Conservation (phyloP, 2,888 invertebrate species). For the Andrena hattorfiana region DNA sequence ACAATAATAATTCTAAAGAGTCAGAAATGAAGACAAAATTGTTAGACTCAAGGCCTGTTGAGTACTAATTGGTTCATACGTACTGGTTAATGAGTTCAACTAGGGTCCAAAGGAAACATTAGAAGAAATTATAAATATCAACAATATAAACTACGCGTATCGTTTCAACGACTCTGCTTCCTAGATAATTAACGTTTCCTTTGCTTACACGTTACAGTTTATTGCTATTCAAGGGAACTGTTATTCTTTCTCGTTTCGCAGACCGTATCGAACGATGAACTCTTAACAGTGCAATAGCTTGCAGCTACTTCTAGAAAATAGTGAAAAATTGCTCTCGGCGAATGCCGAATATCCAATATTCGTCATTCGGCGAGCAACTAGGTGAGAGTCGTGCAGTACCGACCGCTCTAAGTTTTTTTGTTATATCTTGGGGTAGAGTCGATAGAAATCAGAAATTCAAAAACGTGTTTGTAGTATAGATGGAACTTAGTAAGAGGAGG, state of each 20-base stretch:
- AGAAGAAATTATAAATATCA: conserved; percentile 40
- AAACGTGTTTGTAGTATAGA: too few relatives aligned
- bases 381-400: too few relatives aligned
- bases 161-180: conserved; percentile 30
- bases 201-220: conserved; percentile 23
- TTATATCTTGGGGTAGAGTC: too few relatives aligned
- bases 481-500: too few relatives aligned
- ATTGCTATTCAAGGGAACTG: conserved; percentile 29
- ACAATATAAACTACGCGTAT: conserved; percentile 13
- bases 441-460: too few relatives aligned
- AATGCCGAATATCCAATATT: neutral
- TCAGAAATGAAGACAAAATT: neutral
- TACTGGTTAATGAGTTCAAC: neutral
- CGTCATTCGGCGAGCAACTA: too few relatives aligned
- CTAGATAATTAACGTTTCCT: conserved; percentile 49
- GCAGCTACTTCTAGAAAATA: conserved; percentile 7
- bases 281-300: conserved; percentile 5
- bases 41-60: neutral
- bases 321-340: neutral
- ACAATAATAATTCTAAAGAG: too few relatives aligned
- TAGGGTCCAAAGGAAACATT: neutral
- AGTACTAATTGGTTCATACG: neutral
- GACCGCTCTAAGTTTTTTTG: too few relatives aligned
- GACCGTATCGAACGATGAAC: conserved; percentile 43
- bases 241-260: conserved; percentile 19